Evolutionary conservation across 2,888 invertebrate species (phyloP), one percentile per base, ranked within the genome.

Genomic region (Parthenolecanium corni): DNA sequence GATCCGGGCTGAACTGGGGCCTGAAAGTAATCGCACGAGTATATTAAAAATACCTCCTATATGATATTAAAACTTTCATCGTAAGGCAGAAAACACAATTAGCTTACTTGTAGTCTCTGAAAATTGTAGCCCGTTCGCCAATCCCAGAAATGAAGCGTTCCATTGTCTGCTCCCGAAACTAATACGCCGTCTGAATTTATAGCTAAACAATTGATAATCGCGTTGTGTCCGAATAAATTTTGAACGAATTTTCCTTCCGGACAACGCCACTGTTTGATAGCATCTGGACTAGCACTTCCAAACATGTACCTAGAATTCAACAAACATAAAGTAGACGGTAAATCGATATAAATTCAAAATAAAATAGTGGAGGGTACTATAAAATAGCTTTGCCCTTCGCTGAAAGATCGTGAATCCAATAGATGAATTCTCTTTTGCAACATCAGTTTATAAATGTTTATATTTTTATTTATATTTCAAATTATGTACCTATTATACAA

Each of bases 121-220:
- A 97, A 99, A 76, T 98, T 98, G 72, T 97, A 97, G 0, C 97
- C 98, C 0, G 96, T 96, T 70, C 91, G 81, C 97, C 97, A 98
- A 74, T 98, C 98, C 97, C 97, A 98, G 71, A 91, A 87, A 74
- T 89, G 85, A 80, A 99, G 81, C 1, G 95, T 92, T 1, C 98
- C 98, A 73, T 98, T 98, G 73, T 99, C 97, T 21, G 93, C 97
- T 3, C 96, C 98, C 4, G 96, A 97, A 2, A 97, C 95, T 3
- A 99, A 76, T 12, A 97, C 97, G 0, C 94, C 92, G 70, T 95
- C 96, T 0, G 86, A 80, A 76, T 97, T 99, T 5, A 91, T 86
- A 0, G 92, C 94, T 75, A 99, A 80, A 70, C 95, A 92, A 76
- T 99, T 98, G 25, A 98, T 85, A 67, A 98, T 97, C 0, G 96